A percentile compares a stretch with the other conserved stretches of the same genome.
These are phyloP conservation scores for Cephus rjabovi DNA, from an alignment of 2,888 invertebrate genomes.

Conservation along the genomic window DNA sequence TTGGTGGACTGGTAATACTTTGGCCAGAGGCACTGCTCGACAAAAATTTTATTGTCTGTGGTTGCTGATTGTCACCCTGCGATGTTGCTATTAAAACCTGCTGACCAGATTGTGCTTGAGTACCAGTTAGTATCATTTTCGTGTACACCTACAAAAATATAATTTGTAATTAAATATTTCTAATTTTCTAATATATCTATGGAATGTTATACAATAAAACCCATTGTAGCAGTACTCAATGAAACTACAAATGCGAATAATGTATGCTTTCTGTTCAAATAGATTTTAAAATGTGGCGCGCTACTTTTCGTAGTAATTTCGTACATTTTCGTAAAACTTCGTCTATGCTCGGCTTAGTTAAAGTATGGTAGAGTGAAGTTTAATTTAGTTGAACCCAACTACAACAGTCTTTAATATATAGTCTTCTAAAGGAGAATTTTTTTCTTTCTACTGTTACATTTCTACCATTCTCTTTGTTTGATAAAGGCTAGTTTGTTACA, in stretches of 20 bases:
- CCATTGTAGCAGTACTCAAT: neutral
- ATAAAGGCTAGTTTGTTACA: neutral
- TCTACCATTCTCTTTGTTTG: too few species aligned
- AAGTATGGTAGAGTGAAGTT: neutral
- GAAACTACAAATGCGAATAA: neutral
- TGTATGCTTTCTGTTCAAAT: too few species aligned
- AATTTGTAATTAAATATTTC: constrained; percentile 9
- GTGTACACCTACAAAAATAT: constrained; percentile 53
- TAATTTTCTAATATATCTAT: neutral
- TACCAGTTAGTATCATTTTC: constrained; percentile 65
- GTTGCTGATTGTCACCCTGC: constrained; percentile 52
- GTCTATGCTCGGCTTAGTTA: neutral
- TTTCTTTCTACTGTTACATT: too few species aligned
- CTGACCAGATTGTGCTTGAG: constrained; percentile 56
- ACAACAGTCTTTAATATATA: neutral
- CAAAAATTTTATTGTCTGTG: constrained; percentile 60
- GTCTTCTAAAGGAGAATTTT: neutral
- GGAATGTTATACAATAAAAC: neutral
- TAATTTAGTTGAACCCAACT: neutral
- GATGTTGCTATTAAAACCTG: constrained; percentile 61
- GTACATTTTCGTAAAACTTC: neutral
- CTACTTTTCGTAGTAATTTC: too few species aligned
- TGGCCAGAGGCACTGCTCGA: constrained; percentile 50
- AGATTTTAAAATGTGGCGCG: too few species aligned
- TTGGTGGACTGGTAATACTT: constrained; percentile 66